Evolutionary conservation across 2,888 invertebrate species (phyloP).

Genomic region (Pseudococcus longispinus): DNA sequence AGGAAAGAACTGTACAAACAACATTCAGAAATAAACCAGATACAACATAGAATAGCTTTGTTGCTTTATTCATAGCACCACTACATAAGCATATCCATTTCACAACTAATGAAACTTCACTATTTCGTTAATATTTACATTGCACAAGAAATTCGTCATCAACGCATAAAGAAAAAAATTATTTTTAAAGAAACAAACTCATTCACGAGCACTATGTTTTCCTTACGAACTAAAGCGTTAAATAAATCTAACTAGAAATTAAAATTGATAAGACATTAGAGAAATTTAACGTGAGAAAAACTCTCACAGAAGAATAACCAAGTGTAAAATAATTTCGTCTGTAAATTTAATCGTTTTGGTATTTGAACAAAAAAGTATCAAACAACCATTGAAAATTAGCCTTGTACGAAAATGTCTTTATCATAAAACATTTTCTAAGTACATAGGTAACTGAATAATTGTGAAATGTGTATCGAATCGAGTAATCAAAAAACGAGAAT

Average conservation of each 20-base stretch:
- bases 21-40: not conserved
- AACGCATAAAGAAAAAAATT: not conserved
- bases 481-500: not conserved
- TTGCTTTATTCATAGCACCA: not conserved
- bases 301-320: not conserved
- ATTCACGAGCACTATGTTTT: not conserved
- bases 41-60: not conserved
- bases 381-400: not conserved
- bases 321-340: not conserved
- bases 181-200: not conserved
- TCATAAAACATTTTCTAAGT: no score
- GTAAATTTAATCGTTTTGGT: not conserved
- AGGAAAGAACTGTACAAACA: slow-evolving; percentile 14
- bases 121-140: not conserved
- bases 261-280: slow-evolving; percentile 1
- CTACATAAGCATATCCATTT: not conserved
- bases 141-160: not conserved
- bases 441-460: no score
- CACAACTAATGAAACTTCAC: not conserved
- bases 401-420: not conserved
- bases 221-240: not conserved
- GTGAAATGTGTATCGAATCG: not conserved
- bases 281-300: not conserved
- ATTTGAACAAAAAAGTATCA: not conserved
- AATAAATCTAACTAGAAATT: not conserved